phyloP scores from a whole-genome alignment of 2,888 invertebrate species.

The Cephus pygmeus region DNA sequence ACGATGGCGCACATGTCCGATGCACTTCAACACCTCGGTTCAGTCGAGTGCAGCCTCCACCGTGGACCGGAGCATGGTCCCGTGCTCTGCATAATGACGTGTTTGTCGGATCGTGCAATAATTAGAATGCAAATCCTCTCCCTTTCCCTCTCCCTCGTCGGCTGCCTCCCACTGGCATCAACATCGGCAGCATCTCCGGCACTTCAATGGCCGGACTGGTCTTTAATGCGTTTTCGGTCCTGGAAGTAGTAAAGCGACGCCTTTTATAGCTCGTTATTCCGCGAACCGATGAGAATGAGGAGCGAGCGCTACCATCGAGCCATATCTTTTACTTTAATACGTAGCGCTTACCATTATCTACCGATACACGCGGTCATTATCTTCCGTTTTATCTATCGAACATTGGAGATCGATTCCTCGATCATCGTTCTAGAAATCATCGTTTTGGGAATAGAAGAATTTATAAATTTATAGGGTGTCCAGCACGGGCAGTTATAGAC shows the following conservation, averaged over 20 bases:
- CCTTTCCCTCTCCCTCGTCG: slow-evolving; percentile 12
- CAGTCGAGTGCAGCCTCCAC: not conserved
- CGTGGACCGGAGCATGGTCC: not conserved
- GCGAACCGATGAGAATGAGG: slow-evolving; percentile 44
- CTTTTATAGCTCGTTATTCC: slow-evolving; percentile 52
- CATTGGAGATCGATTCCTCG: not conserved
- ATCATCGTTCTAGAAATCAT: not conserved
- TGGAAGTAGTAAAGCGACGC: slow-evolving; percentile 47
- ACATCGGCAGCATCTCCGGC: slow-evolving; percentile 2
- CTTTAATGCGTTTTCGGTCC: slow-evolving; percentile 46
- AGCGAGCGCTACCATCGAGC: slow-evolving; percentile 8
- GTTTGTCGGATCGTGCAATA: slow-evolving; percentile 35
- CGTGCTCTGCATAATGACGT: slow-evolving; percentile 7
- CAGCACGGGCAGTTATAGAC: not conserved
- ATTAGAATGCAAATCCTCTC: slow-evolving; percentile 49
- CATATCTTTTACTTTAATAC: not conserved
- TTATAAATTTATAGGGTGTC: not conserved
- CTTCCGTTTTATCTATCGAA: not conserved
- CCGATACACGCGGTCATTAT: not conserved
- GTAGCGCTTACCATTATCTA: not conserved
- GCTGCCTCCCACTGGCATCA: slow-evolving; percentile 18
- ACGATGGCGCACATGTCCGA: slow-evolving; percentile 15
- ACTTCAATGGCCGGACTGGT: slow-evolving; percentile 20
- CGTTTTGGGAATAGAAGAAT: not conserved
- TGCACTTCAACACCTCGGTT: slow-evolving; percentile 11